These are phyloP conservation scores for Epiblema foenella DNA, from an alignment of 2,888 invertebrate genomes.

Conservation along the genomic window DNA sequence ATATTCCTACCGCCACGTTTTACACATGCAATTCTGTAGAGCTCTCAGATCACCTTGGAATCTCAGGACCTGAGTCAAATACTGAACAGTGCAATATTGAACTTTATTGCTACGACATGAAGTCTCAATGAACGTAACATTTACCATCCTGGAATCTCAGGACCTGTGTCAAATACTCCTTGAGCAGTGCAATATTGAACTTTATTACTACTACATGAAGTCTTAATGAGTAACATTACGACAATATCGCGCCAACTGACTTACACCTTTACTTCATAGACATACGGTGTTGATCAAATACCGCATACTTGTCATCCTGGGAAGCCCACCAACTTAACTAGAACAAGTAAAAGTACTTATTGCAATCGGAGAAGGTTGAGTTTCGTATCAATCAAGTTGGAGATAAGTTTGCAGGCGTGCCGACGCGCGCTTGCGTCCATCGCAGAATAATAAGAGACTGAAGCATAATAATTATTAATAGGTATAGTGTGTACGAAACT, in stretches of 20 bases:
- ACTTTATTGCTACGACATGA: too few relatives aligned
- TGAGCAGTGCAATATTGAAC: too few relatives aligned
- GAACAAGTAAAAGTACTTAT: not conserved
- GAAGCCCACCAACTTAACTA: not conserved
- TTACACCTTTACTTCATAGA: not conserved
- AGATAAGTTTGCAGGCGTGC: not conserved
- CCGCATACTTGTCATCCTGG: not conserved
- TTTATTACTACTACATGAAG: too few relatives aligned
- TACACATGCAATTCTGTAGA: not conserved
- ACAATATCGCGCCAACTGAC: not conserved
- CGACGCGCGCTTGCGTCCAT: not conserved
- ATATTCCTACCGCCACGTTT: not conserved
- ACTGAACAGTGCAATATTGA: not conserved
- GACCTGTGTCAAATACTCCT: not conserved
- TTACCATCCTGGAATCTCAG: not conserved
- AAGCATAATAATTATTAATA: not conserved
- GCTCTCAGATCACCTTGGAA: not conserved
- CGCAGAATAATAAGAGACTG: not conserved
- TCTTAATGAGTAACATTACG: too few relatives aligned
- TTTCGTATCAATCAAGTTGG: not conserved
- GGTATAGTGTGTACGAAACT: too few relatives aligned
- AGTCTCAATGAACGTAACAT: too few relatives aligned
- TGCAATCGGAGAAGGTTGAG: not conserved
- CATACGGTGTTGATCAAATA: not conserved
- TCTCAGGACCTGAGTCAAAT: not conserved